Evolutionary conservation across 2,797 vertebrate species (phyloP).

Genomic region (Crypturellus tataupa): DNA sequence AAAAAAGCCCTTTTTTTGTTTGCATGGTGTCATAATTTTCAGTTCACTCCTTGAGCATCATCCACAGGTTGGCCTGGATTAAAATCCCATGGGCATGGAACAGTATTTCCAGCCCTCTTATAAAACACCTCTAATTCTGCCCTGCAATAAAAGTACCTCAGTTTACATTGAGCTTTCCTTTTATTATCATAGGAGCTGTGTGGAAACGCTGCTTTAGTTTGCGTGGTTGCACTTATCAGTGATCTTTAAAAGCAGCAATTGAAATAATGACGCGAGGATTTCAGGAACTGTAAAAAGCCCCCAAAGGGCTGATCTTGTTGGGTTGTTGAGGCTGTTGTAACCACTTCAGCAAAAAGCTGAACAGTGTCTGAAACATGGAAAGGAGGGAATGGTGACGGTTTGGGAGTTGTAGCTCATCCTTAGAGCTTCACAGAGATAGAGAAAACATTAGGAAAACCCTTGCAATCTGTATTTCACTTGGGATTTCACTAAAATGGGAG

Average conservation of each 20-base stretch:
- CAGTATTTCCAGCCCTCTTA: not conserved
- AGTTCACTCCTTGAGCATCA: not conserved
- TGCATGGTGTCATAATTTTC: not conserved
- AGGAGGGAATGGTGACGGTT: too few species aligned
- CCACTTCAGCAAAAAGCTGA: not conserved
- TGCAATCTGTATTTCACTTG: not conserved
- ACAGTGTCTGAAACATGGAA: not conserved
- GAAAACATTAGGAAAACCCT: not conserved
- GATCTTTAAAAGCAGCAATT: not conserved
- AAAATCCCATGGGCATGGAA: not conserved
- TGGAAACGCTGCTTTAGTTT: not conserved
- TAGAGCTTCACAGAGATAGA: not conserved
- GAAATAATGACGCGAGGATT: not conserved
- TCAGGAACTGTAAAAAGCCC: not conserved
- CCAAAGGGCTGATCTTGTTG: not conserved
- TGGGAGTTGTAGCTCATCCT: not conserved
- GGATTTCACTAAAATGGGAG: not conserved
- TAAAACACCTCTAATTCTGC: not conserved
- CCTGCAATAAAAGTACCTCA: not conserved
- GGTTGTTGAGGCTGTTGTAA: not conserved
- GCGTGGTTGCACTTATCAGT: not conserved
- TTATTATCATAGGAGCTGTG: not conserved
- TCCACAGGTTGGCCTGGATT: constrained; percentile 23
- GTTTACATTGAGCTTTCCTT: not conserved
- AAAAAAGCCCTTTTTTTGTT: not conserved